A percentile compares a stretch with the other conserved stretches of the same genome.
phyloP scores from a whole-genome alignment of 2,888 invertebrate genomes.

The Thera obeliscata region DNA sequence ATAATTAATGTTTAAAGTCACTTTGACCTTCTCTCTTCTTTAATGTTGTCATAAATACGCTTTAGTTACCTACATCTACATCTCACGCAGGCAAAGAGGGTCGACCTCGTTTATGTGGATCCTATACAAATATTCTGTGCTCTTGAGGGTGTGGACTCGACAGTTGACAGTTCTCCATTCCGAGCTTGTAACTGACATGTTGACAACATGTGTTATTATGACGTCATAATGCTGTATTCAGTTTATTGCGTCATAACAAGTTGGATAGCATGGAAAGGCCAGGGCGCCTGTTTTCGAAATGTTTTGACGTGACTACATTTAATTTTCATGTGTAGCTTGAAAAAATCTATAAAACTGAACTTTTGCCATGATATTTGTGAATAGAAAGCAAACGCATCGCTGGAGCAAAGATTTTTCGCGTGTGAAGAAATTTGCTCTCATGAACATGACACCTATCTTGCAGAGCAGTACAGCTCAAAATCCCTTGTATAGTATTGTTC shows the following conservation, averaged over 20 bases:
- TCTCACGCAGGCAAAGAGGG: slow-evolving; percentile 26
- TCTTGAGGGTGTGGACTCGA: slow-evolving; percentile 16
- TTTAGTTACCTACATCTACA: slow-evolving; percentile 14
- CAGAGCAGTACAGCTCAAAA: slow-evolving; percentile 13
- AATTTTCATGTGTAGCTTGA: too few relatives aligned
- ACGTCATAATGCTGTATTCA: slow-evolving; percentile 25
- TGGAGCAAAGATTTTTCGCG: slow-evolving; percentile 14
- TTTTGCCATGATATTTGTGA: neutral
- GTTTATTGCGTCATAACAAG: slow-evolving; percentile 20
- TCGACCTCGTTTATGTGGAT: slow-evolving; percentile 20
- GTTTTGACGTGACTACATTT: too few relatives aligned
- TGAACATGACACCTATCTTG: slow-evolving; percentile 7
- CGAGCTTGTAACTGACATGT: slow-evolving; percentile 35
- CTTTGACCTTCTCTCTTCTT: slow-evolving; percentile 22
- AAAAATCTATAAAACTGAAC: too few relatives aligned
- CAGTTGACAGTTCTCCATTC: slow-evolving; percentile 32
- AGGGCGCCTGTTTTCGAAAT: neutral
- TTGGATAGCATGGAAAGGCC: neutral
- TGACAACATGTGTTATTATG: slow-evolving; percentile 27
- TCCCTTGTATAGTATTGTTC: slow-evolving; percentile 15
- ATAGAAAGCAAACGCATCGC: slow-evolving; percentile 10
- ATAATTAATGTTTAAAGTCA: slow-evolving; percentile 26
- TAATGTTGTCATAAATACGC: slow-evolving; percentile 23
- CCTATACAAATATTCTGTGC: slow-evolving; percentile 31
- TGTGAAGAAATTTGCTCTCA: neutral